phyloP scores from a whole-genome alignment of 2,888 invertebrate genomes.

The Pyrgus malvae region DNA sequence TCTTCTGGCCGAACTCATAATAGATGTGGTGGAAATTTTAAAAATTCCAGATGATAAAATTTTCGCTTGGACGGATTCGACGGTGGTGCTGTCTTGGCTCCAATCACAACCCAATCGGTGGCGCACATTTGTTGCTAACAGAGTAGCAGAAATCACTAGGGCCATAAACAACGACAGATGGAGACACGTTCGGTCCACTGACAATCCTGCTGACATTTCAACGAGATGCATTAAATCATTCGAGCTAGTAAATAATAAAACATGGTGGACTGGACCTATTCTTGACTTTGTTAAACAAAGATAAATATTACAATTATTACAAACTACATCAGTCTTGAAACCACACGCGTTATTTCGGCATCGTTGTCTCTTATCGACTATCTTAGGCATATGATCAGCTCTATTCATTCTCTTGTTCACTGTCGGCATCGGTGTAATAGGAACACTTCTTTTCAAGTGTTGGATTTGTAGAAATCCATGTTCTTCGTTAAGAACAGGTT shows the following conservation, averaged over 20 bases:
- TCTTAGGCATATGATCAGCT: background rate
- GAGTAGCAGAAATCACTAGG: conserved; percentile 24
- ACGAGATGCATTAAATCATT: conserved; percentile 25
- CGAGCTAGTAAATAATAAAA: conserved; percentile 9
- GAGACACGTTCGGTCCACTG: conserved; percentile 26
- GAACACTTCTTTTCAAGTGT: background rate
- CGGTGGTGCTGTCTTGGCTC: conserved; percentile 30
- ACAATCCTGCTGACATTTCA: conserved; percentile 31
- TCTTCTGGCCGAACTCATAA: conserved; percentile 26
- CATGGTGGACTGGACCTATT: conserved; percentile 29
- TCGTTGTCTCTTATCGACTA: background rate
- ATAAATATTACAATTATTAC: background rate
- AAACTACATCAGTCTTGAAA: background rate
- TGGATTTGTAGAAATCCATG: background rate
- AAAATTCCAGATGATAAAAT: conserved; percentile 17
- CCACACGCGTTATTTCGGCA: background rate
- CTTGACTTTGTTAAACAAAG: too few relatives aligned
- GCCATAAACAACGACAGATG: conserved; percentile 22
- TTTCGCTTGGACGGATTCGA: conserved; percentile 29
- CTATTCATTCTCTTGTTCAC: background rate
- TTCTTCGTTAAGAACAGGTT: background rate
- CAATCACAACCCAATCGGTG: conserved; percentile 29
- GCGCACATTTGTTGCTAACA: conserved; percentile 29
- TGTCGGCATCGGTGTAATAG: background rate
- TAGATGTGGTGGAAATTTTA: conserved; percentile 24